Conservation (phyloP, 2,888 invertebrate genomes). For the Temnothorax rugatulus region DNA sequence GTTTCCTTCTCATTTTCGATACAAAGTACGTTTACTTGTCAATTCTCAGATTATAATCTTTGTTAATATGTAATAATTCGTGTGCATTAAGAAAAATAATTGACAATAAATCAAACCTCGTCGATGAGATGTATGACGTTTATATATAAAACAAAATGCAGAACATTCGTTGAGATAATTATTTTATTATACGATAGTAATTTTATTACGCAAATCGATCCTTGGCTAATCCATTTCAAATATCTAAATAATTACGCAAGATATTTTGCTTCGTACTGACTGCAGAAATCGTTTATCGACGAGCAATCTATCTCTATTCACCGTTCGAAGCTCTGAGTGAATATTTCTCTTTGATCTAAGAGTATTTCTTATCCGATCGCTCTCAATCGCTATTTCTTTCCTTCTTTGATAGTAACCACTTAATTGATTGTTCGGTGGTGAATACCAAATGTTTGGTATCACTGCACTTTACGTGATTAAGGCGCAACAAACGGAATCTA, state of each 20-base stretch:
- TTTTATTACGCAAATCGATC: neutral
- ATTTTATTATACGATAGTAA: neutral
- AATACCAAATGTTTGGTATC: slow-evolving; percentile 32
- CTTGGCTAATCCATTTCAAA: neutral
- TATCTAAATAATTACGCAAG: neutral
- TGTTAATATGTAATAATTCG: too few species aligned
- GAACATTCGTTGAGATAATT: neutral
- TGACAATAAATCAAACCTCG: neutral
- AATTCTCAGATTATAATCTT: neutral
- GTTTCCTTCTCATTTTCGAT: neutral
- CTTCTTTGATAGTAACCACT: neutral
- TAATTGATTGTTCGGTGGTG: slow-evolving; percentile 22
- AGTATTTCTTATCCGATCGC: neutral
- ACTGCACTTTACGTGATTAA: slow-evolving; percentile 66
- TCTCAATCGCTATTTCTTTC: neutral
- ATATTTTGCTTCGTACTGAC: neutral
- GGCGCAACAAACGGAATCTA: slow-evolving; percentile 21
- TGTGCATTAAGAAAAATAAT: neutral
- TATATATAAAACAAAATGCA: neutral
- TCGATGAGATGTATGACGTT: neutral
- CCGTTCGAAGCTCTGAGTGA: neutral
- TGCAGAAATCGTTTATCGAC: neutral
- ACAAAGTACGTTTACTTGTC: neutral
- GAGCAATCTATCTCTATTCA: neutral
- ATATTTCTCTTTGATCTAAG: slow-evolving; percentile 21